Evolutionary conservation across 1,140 invertebrate species (phyloP).

Genomic region (Drosophila bocki): DNA sequence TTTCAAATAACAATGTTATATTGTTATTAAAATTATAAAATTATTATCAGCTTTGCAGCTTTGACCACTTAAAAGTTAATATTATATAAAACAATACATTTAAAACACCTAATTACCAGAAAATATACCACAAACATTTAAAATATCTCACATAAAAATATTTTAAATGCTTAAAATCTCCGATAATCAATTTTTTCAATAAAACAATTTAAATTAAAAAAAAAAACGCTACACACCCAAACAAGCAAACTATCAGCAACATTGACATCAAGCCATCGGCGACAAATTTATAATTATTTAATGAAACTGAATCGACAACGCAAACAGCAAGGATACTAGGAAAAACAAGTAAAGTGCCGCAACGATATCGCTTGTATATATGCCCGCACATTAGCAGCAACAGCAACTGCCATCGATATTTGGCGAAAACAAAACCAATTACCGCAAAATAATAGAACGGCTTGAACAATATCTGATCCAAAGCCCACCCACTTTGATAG

Average conservation of each 20-base stretch:
- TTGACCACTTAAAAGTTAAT: too few relatives aligned
- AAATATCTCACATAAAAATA: neutral
- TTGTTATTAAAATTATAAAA: too few relatives aligned
- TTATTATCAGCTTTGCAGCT: too few relatives aligned
- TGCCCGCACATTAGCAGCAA: slow-evolving; percentile 6
- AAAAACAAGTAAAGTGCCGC: neutral
- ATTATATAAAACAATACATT: too few relatives aligned
- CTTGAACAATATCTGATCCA: slow-evolving; percentile 26
- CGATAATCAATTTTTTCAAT: neutral
- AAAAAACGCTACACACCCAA: neutral
- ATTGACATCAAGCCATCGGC: neutral
- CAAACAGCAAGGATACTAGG: neutral
- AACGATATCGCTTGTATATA: slow-evolving; percentile 1
- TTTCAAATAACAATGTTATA: too few relatives aligned
- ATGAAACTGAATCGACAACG: neutral
- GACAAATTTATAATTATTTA: neutral
- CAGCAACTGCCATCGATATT: slow-evolving; percentile 22
- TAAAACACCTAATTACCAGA: too few relatives aligned
- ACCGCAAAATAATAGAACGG: slow-evolving; percentile 53
- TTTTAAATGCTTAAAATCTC: neutral
- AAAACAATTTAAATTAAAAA: neutral
- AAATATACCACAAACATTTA: neutral
- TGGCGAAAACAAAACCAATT: slow-evolving; percentile 58
- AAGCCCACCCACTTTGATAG: slow-evolving; percentile 22
- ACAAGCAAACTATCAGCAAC: neutral